Evolutionary conservation across 2,797 vertebrate species (phyloP), one percentile per base, ranked within the genome.

Genomic region (Cynopterus sphinx): DNA sequence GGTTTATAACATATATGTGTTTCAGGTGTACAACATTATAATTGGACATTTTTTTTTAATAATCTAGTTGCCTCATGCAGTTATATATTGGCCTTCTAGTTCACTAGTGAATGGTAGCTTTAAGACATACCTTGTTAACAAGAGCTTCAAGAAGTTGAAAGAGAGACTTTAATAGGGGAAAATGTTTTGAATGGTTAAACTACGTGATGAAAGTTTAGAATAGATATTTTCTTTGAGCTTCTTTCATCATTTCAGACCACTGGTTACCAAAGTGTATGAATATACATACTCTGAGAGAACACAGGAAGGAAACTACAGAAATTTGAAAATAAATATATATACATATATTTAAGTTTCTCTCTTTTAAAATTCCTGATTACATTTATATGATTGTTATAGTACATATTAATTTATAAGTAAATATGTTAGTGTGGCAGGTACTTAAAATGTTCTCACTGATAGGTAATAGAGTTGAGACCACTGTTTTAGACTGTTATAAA

Each of bases 361-460:
- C 24, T 73, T 74, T 83, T 57, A 93, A 87, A 84, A 31, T n/a
- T 53, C 74, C 33, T 46, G 24, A 16, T 90, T 74, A 36, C 6
- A 43, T 71, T 2, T 81, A 15, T 93, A 41, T 94, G 36, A n/a
- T 87, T 81, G 5, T 78, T 71, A 43, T 55, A 41, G 67, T 87
- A 63, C 17, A 28, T 68, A 55, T 70, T 43, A 81, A 17, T 70
- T 95, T 92, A 12, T 83, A 91, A 84, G 41, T 84, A 85, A 97
- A 89, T 78, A 90, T 24, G 2, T 82, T 82, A 53, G n/a, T 90
- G 17, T n/a, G 43, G 7, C 51, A 51, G 8, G 5, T 87, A 39
- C n/a, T 92, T 92, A n/a, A 92, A 92, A 63, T 55, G 2, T 91
- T 94, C 95, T 95, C 73, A 87, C 5, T 57, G 39, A 39, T 75